phyloP scores from a whole-genome alignment of 2,888 invertebrate genomes.

The Euphydryas editha region DNA sequence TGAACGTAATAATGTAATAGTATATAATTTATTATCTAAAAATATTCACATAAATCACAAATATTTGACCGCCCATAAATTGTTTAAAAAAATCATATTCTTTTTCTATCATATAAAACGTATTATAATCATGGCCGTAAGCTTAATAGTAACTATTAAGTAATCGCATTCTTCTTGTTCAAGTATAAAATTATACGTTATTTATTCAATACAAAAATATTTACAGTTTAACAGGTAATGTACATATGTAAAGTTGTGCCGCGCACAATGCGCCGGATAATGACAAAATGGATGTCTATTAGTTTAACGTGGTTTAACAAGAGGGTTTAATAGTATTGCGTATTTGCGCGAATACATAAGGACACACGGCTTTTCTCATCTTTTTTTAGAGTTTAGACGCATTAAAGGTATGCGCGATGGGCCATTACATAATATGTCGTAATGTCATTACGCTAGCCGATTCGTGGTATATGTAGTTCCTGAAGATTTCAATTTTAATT shows the following conservation, averaged over 20 bases:
- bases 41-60: too few species aligned
- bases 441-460: neutral
- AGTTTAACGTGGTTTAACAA: slow-evolving; percentile 30
- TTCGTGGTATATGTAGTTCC: too few species aligned
- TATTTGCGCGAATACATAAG: slow-evolving; percentile 10
- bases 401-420: slow-evolving; percentile 20
- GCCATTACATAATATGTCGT: slow-evolving; percentile 32
- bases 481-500: too few species aligned
- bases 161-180: neutral
- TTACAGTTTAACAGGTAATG: slow-evolving; percentile 2
- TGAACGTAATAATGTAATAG: too few species aligned
- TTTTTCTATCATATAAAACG: too few species aligned
- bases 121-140: neutral
- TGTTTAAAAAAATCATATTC: too few species aligned
- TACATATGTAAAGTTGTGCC: neutral
- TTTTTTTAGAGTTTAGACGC: slow-evolving; percentile 31
- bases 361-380: slow-evolving; percentile 32
- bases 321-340: slow-evolving; percentile 28
- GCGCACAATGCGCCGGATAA: slow-evolving; percentile 12
- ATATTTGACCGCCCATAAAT: too few species aligned
- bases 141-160: neutral
- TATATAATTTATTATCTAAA: too few species aligned
- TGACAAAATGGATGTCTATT: slow-evolving; percentile 24
- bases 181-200: neutral
- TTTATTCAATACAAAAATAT: slow-evolving; percentile 1